Evolutionary conservation across 1,140 invertebrate species (phyloP), one percentile per base, ranked within the genome.

Genomic region (Procambarus virginalis): DNA sequence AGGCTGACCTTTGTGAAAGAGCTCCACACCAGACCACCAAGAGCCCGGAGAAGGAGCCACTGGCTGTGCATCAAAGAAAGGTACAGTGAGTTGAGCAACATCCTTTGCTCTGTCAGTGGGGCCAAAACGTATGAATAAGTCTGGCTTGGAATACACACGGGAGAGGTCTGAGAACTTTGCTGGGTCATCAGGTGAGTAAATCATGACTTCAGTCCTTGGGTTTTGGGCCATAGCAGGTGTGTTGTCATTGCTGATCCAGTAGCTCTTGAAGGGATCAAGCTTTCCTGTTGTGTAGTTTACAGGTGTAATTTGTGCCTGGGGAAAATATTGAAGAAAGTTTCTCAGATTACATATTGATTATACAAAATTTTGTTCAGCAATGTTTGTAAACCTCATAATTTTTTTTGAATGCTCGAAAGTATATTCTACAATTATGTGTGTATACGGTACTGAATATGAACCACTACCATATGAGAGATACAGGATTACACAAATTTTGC

Each of bases 31-130:
- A 34, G 95, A 94, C 0, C 96, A 92, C 70, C 96, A 95, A 14
- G 95, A 94, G 10, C 96, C 94, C 10, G 96, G 95, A 58, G 95
- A 93, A 2, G 96, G 95, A 48, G 94, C 93, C 0, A 98, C 95
- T 10, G 95, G 94, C 93, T 98, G 97, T 85, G 96, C 95, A 93
- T 98, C 97, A 3, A 98, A 93, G 93, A 97, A 98, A 12, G 97
- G 97, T 68, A 98, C 95, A 4, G 97, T 98, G 84, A 96, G 97
- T 94, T 98, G 97, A 0, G 96, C 96, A 0, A 96, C 97, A 94
- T 98, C 97, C 34, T 95, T 95, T n/a, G 96, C 95, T n/a, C 96
- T 94, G 93, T 96, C 96, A 0, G 96, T 95, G 45, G 92, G 91
- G 12, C 92, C 95, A 93, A 98, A 98, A 92, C 97, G 95, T 5